A percentile compares a stretch with the other conserved stretches of the same genome.
These are phyloP conservation scores for Hippocampus guttulatus DNA, from an alignment of 2,113 vertebrate species.

Conservation along the genomic window DNA sequence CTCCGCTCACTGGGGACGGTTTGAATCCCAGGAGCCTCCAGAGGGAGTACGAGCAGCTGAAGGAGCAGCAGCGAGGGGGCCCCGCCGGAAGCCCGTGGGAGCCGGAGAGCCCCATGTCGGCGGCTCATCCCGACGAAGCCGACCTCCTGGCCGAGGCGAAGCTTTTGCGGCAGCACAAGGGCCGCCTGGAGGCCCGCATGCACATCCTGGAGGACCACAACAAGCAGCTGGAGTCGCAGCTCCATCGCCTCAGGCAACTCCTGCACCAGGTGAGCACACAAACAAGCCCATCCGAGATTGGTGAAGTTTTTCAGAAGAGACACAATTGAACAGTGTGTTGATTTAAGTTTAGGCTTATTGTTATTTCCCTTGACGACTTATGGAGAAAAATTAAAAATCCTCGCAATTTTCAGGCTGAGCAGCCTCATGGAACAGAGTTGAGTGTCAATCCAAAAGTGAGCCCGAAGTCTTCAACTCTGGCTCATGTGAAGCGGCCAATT, in stretches of 20 bases:
- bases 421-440: not conserved
- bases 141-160: conserved; percentile 84
- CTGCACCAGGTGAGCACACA: conserved; percentile 83
- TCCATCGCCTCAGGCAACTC: conserved; percentile 88
- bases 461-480: not conserved
- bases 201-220: conserved; percentile 97
- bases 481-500: not conserved
- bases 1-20: not conserved
- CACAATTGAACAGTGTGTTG: not conserved
- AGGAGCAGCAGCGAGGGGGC: conserved; percentile 81
- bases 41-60: conserved; percentile 89
- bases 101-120: conserved; percentile 34
- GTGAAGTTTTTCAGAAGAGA: no score
- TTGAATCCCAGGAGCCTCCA: conserved; percentile 76
- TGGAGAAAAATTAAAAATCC: not conserved
- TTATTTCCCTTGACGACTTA: not conserved
- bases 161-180: conserved; percentile 93
- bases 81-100: conserved; percentile 70
- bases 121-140: conserved; percentile 59
- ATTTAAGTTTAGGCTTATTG: not conserved
- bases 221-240: conserved; percentile 94
- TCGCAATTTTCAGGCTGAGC: not conserved
- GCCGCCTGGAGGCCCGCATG: conserved; percentile 93
- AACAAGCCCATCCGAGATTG: not conserved
- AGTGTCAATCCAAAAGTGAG: not conserved